Conservation (phyloP, 30 jellyfish, hydroid and myxozoan species). For the Hydractinia echinata region DNA sequence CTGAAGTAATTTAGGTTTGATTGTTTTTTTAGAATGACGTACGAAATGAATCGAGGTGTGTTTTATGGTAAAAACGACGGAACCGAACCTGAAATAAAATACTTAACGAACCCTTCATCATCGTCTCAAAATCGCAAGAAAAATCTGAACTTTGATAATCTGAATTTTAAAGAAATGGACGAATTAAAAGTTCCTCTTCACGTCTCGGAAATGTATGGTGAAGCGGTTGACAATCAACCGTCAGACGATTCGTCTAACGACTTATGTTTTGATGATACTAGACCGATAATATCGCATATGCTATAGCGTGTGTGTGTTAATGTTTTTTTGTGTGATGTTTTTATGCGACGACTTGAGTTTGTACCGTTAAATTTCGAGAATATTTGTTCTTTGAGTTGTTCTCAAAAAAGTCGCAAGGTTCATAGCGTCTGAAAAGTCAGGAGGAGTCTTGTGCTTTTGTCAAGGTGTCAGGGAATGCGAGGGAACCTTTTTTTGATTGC, state of each 20-base stretch:
- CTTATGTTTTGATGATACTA: conserved; percentile 21
- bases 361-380: too few species aligned
- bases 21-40: conserved; percentile 24
- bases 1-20: too few species aligned
- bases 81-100: conserved; percentile 6
- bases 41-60: conserved; percentile 27
- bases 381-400: too few species aligned
- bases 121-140: background rate
- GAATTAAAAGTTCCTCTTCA: conserved; percentile 55
- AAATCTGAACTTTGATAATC: conserved; percentile 56
- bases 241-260: conserved; percentile 76
- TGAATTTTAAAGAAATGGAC: conserved; percentile 33
- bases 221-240: conserved; percentile 19
- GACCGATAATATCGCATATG: conserved; percentile 30
- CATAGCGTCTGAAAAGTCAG: too few species aligned
- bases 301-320: background rate
- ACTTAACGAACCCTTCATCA: background rate
- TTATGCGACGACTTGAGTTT: too few species aligned
- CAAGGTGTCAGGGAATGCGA: too few species aligned
- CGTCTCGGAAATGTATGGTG: conserved; percentile 33
- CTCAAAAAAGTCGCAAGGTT: too few species aligned
- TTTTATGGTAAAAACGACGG: conserved; percentile 20
- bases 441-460: too few species aligned
- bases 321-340: too few species aligned
- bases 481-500: too few species aligned